A percentile compares a stretch with the other conserved stretches of the same genome.
Conservation (phyloP, 2,888 invertebrate genomes). For the Ochropleura plecta region DNA sequence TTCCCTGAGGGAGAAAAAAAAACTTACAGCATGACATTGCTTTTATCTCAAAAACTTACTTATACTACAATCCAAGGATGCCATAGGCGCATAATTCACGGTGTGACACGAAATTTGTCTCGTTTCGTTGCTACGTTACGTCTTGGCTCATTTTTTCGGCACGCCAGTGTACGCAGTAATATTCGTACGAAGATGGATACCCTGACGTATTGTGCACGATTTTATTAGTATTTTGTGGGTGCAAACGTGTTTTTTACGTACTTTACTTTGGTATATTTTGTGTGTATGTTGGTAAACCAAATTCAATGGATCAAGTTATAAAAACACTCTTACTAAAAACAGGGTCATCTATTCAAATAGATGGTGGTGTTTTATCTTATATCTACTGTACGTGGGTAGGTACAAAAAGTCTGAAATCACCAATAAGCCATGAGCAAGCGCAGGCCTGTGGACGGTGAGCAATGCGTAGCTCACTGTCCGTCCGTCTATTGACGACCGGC, state of each 20-base stretch:
- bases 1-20: background rate
- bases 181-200: constrained; percentile 51
- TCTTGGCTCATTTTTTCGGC: constrained; percentile 70
- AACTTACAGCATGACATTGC: background rate
- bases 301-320: background rate
- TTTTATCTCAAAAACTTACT: constrained; percentile 53
- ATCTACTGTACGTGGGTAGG: background rate
- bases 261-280: background rate
- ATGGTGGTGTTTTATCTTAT: background rate
- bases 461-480: no score
- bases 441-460: no score
- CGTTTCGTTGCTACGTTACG: constrained; percentile 64
- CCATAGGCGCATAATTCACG: constrained; percentile 63
- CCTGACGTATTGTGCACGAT: constrained; percentile 56
- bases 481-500: no score
- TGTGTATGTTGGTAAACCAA: constrained; percentile 2
- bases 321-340: constrained; percentile 1
- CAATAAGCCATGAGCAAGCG: background rate
- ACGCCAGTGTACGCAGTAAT: constrained; percentile 50
- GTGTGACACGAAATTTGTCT: constrained; percentile 69
- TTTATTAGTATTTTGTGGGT: constrained; percentile 60
- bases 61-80: constrained; percentile 62
- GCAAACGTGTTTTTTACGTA: constrained; percentile 42
- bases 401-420: background rate
- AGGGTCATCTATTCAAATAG: background rate